Conservation (phyloP, 2,888 invertebrate genomes). For the Tinea pellionella region DNA sequence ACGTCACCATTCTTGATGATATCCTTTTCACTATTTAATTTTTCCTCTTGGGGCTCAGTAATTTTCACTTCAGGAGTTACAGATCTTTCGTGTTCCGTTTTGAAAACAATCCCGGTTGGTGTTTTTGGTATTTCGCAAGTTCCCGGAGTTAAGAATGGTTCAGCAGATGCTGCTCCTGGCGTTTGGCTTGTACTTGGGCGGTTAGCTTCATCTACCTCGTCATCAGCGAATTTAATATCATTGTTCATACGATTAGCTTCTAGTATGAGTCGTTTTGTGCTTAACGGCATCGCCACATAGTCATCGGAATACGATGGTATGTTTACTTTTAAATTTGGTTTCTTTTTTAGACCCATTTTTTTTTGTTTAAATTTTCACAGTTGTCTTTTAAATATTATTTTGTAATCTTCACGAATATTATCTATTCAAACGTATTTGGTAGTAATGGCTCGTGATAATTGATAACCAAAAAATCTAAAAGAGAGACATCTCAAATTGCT, state of each 20-base stretch:
- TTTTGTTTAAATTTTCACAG: slow-evolving; percentile 19
- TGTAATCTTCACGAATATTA: background rate
- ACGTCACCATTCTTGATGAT: background rate
- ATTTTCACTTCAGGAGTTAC: slow-evolving; percentile 50
- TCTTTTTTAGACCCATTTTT: slow-evolving; percentile 36
- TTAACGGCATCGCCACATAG: slow-evolving; percentile 53
- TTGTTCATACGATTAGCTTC: slow-evolving; percentile 28
- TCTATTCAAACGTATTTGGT: background rate
- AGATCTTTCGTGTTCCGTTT: slow-evolving; percentile 23
- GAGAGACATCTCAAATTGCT: background rate
- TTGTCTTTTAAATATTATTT: slow-evolving; percentile 1
- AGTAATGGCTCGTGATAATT: background rate
- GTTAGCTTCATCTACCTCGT: slow-evolving; percentile 20
- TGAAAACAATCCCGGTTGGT: background rate
- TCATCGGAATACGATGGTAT: slow-evolving; percentile 50
- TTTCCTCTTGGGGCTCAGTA: slow-evolving; percentile 22
- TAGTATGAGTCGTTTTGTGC: slow-evolving; percentile 31
- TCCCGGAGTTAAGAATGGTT: background rate
- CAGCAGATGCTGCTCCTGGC: background rate
- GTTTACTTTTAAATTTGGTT: slow-evolving; percentile 42
- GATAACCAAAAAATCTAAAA: background rate
- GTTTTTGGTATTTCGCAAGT: background rate
- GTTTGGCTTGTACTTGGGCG: background rate
- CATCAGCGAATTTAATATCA: slow-evolving; percentile 31
- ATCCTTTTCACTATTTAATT: slow-evolving; percentile 14